Percentiles rank a stretch among this genome's conserved stretches.
These are phyloP conservation scores for Thelaira solivaga DNA, from an alignment of 2,888 invertebrate genomes.

Conservation along the genomic window DNA sequence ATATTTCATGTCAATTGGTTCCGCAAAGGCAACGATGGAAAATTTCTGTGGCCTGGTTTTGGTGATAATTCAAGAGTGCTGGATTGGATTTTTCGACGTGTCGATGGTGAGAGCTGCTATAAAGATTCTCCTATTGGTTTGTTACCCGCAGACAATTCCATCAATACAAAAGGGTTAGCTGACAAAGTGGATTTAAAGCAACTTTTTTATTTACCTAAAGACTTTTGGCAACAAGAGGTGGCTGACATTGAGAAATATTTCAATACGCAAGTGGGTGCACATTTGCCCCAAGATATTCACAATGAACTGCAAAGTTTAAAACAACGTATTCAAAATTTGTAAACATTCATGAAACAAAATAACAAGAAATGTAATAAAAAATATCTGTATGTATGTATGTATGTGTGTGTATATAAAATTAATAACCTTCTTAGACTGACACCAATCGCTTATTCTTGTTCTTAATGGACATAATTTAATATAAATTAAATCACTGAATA, in stretches of 20 bases:
- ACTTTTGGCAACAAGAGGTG: conserved; percentile 94
- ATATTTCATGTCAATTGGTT: conserved; percentile 99
- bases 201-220: conserved; percentile 90
- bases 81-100: conserved; percentile 95
- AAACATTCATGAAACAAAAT: conserved; percentile 40
- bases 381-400: too few species aligned
- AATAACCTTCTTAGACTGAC: conserved; percentile 22
- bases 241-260: conserved; percentile 91
- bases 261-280: conserved; percentile 90
- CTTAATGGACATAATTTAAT: conserved; percentile 20
- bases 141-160: conserved; percentile 80
- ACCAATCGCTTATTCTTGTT: not conserved
- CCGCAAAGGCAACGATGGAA: conserved; percentile 88
- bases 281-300: conserved; percentile 87
- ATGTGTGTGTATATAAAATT: not conserved
- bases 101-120: conserved; percentile 86
- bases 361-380: too few species aligned
- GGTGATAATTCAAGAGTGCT: conserved; percentile 97
- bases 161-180: conserved; percentile 85
- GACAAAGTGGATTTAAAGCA: conserved; percentile 84
- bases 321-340: conserved; percentile 79
- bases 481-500: not conserved
- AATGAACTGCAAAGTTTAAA: conserved; percentile 83
- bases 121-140: conserved; percentile 86
- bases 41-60: conserved; percentile 99